A percentile compares a stretch with the other conserved stretches of the same genome.
phyloP scores from a whole-genome alignment of 2,888 invertebrate species.

The Mechanitis mazaeus region DNA sequence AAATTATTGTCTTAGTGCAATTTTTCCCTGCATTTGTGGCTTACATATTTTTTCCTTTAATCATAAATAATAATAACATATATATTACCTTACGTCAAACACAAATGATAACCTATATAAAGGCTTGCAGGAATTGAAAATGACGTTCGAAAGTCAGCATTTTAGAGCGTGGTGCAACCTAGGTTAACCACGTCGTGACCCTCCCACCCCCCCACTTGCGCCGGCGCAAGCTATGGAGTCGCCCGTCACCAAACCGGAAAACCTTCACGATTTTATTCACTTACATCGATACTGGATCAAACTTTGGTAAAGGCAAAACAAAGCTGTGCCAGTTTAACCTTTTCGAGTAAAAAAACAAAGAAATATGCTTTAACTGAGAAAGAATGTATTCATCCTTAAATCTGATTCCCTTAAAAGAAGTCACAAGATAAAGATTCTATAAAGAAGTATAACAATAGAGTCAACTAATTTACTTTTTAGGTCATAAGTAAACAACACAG shows the following conservation, averaged over 20 bases:
- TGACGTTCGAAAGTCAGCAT: constrained; percentile 45
- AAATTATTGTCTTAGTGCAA: no score
- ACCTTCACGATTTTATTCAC: constrained; percentile 39
- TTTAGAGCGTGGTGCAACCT: constrained; percentile 50
- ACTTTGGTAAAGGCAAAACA: constrained; percentile 23
- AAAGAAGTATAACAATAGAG: no score
- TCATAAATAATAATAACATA: no score
- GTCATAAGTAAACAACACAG: no score
- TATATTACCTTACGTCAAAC: no score
- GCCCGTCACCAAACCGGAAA: constrained; percentile 34
- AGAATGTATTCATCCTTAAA: background rate
- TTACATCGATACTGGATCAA: constrained; percentile 32
- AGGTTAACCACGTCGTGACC: constrained; percentile 69
- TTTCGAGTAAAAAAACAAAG: constrained; percentile 15
- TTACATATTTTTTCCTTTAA: no score
- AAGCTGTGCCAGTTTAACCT: constrained; percentile 24
- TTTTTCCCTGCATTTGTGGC: no score
- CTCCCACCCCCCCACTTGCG: constrained; percentile 32
- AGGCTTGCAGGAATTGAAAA: constrained; percentile 24
- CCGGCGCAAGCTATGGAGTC: constrained; percentile 27
- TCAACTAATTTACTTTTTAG: no score
- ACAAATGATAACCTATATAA: constrained; percentile 9
- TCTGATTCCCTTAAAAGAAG: background rate
- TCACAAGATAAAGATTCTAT: no score
- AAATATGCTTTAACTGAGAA: no score